Percentiles rank a stretch among this genome's conserved stretches.
These are phyloP conservation scores for Battus philenor DNA, from an alignment of 1,140 invertebrate species.

Conservation along the genomic window DNA sequence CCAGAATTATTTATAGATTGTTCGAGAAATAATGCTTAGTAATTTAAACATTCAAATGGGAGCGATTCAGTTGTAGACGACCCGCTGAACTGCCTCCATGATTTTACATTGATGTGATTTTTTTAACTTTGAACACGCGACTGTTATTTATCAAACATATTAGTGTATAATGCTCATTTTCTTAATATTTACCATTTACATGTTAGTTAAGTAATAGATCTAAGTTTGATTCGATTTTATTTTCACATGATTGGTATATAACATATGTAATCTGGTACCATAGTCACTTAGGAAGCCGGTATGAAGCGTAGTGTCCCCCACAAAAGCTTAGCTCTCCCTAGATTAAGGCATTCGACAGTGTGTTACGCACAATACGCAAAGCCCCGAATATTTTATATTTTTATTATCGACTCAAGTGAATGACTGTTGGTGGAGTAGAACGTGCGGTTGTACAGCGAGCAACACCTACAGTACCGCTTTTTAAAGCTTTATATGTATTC, in stretches of 20 bases:
- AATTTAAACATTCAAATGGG: conserved; percentile 44
- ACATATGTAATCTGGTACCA: conserved; percentile 54
- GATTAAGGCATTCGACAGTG: conserved; percentile 31
- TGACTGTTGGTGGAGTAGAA: conserved; percentile 39
- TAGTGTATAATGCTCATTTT: conserved; percentile 70
- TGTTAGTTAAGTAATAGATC: conserved; percentile 56
- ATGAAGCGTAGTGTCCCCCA: conserved; percentile 33
- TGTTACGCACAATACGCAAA: conserved; percentile 52
- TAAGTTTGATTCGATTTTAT: conserved; percentile 57
- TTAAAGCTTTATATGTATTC: conserved; percentile 24
- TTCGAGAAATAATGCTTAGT: conserved; percentile 54
- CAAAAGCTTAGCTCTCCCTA: conserved; percentile 48
- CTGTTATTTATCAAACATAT: conserved; percentile 58
- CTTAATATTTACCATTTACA: conserved; percentile 69
- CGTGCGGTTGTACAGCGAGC: conserved; percentile 42
- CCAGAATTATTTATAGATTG: conserved; percentile 69
- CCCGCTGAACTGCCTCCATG: conserved; percentile 34
- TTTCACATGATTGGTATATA: conserved; percentile 46
- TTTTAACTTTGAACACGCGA: conserved; percentile 45
- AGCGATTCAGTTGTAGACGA: conserved; percentile 37
- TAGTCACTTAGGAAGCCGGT: conserved; percentile 36
- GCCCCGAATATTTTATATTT: conserved; percentile 29
- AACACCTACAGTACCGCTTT: conserved; percentile 32
- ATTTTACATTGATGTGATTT: conserved; percentile 55
- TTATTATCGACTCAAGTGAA: conserved; percentile 24